These are phyloP conservation scores for Drosophila simulans DNA, from an alignment of 1,140 invertebrate species.

Conservation along the genomic window DNA sequence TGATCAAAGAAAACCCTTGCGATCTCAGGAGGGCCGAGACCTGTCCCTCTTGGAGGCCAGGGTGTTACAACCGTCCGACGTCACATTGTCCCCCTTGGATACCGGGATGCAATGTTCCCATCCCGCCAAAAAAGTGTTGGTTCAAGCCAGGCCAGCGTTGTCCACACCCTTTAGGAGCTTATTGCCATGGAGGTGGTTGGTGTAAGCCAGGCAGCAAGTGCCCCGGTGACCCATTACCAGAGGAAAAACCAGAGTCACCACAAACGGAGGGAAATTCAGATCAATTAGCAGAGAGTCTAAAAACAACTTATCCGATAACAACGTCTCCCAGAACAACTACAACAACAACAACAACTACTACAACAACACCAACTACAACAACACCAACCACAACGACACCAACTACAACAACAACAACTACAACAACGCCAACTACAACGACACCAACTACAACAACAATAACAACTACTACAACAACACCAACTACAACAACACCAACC, in stretches of 20 bases:
- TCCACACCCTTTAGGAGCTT: neutral
- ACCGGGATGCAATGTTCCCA: neutral
- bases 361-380: too few species aligned
- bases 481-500: too few species aligned
- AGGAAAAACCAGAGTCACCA: neutral
- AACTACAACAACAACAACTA: too few species aligned
- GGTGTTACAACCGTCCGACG: neutral
- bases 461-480: too few species aligned
- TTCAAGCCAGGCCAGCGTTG: neutral
- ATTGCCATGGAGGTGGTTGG: slow-evolving; percentile 5
- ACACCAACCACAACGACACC: too few species aligned
- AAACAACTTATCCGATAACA: neutral
- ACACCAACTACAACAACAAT: too few species aligned
- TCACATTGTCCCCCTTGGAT: neutral
- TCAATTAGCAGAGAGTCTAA: neutral
- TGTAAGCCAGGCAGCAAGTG: neutral
- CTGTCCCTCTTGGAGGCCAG: neutral
- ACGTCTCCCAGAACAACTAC: too few species aligned
- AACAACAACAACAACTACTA: too few species aligned
- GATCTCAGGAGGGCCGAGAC: neutral
- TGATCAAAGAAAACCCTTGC: neutral
- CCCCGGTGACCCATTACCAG: neutral
- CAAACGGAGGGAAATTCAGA: neutral
- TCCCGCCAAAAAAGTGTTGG: slow-evolving; percentile 1
- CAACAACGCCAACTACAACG: too few species aligned